phyloP scores from a whole-genome alignment of 2,888 invertebrate species.

The Drosophila putrida region DNA sequence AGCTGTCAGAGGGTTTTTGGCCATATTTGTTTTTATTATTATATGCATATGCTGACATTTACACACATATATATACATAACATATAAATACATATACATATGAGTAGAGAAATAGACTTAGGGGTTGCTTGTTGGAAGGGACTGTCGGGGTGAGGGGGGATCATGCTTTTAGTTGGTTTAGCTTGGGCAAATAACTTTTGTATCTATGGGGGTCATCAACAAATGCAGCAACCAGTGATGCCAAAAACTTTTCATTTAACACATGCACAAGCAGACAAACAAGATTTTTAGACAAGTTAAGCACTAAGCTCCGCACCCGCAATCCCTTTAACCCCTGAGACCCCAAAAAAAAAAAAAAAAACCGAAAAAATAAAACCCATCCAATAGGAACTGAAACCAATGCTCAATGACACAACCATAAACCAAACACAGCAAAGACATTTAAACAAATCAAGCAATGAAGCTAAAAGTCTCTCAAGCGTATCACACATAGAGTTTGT shows the following conservation, averaged over 20 bases:
- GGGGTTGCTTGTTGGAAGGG: conserved; percentile 17
- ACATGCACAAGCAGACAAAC: conserved; percentile 68
- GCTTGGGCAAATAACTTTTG: conserved; percentile 76
- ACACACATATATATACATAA: conserved; percentile 39
- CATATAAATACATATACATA: conserved; percentile 12
- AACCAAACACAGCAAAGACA: conserved; percentile 80
- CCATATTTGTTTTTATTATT: conserved; percentile 78
- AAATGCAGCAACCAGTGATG: conserved; percentile 64
- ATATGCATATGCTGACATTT: conserved; percentile 80
- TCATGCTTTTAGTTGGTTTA: conserved; percentile 55
- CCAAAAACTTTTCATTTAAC: conserved; percentile 73
- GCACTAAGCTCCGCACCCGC: conserved; percentile 48
- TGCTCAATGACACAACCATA: conserved; percentile 72
- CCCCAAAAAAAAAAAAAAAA: background rate
- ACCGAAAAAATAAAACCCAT: background rate
- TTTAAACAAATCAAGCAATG: conserved; percentile 82
- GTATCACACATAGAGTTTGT: conserved; percentile 57
- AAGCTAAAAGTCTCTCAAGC: conserved; percentile 77
- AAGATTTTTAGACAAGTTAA: conserved; percentile 72
- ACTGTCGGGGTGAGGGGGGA: background rate
- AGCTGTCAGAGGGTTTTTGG: conserved; percentile 70
- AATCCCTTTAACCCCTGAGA: conserved; percentile 42
- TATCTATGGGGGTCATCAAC: conserved; percentile 77
- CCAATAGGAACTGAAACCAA: conserved; percentile 30
- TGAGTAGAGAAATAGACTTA: conserved; percentile 13